Evolutionary conservation across 2,113 vertebrate genomes (phyloP).

Genomic region (Saimiri boliviensis): DNA sequence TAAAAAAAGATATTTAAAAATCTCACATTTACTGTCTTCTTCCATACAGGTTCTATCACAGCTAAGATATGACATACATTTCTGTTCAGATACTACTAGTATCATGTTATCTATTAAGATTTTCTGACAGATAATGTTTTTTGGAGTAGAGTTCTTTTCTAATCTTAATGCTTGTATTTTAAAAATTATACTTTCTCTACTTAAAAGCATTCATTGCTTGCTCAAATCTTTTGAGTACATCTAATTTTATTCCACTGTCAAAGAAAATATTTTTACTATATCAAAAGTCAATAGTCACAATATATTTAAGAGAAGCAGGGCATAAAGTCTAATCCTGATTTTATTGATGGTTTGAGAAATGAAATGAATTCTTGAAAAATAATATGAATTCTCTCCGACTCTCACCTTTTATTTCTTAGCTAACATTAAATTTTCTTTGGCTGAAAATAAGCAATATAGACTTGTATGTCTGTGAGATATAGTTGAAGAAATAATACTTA

Average conservation of each 20-base stretch:
- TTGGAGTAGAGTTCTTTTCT: constrained; percentile 17
- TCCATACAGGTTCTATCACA: constrained; percentile 5
- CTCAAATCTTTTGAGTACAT: constrained; percentile 41
- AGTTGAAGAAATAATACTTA: background rate
- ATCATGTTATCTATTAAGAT: constrained; percentile 4
- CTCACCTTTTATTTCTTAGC: background rate
- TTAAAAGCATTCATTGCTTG: constrained; percentile 40
- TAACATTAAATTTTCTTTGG: constrained; percentile 57
- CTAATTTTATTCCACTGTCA: constrained; percentile 42
- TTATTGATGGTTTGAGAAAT: constrained; percentile 64
- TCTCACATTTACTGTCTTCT: constrained; percentile 2
- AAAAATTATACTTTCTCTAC: constrained; percentile 50
- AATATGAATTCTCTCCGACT: constrained; percentile 4
- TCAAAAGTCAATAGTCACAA: constrained; percentile 12
- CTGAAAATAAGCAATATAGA: constrained; percentile 13
- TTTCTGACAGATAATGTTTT: constrained; percentile 56
- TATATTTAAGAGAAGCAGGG: constrained; percentile 44
- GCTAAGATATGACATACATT: constrained; percentile 7
- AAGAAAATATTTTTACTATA: constrained; percentile 42
- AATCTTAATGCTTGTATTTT: constrained; percentile 53
- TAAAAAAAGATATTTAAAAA: background rate
- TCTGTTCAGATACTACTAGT: background rate
- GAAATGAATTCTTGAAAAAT: constrained; percentile 61
- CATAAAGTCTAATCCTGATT: constrained; percentile 63
- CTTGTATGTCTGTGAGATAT: background rate